Conservation (phyloP, 2,113 vertebrate species). For the Charina bottae region DNA sequence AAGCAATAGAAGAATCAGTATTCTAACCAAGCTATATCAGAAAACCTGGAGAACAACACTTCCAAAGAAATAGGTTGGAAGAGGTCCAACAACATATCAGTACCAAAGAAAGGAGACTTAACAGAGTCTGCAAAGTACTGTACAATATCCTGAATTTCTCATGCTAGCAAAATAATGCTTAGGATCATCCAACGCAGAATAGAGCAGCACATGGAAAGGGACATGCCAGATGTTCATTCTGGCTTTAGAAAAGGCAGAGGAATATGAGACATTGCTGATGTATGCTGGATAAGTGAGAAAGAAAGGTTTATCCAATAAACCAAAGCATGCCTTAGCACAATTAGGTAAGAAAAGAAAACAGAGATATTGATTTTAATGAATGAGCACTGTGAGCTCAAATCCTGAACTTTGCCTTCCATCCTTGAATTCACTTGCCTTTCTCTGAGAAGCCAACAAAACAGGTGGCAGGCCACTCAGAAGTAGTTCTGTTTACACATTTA, state of each 20-base stretch:
- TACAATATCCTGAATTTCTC: not conserved
- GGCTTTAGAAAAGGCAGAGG: not conserved
- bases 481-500: not conserved
- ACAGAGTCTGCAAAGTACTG: not conserved
- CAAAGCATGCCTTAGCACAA: not conserved
- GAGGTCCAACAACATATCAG: not conserved
- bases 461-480: not conserved
- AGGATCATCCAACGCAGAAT: not conserved
- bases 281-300: not conserved
- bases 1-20: not conserved
- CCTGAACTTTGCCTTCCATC: not conserved
- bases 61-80: not conserved
- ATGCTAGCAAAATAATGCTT: not conserved
- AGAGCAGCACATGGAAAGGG: not conserved
- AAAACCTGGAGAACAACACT: not conserved
- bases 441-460: constrained; percentile 35
- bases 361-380: not conserved
- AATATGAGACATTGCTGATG: not conserved
- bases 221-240: not conserved
- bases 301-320: not conserved
- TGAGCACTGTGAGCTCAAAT: not conserved
- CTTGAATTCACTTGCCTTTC: not conserved
- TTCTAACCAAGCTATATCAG: not conserved
- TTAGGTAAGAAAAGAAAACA: not conserved
- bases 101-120: not conserved